Base-by-base conservation (phyloP, 1,140 invertebrate genomes). In the Wiebesia pumilae region DNA sequence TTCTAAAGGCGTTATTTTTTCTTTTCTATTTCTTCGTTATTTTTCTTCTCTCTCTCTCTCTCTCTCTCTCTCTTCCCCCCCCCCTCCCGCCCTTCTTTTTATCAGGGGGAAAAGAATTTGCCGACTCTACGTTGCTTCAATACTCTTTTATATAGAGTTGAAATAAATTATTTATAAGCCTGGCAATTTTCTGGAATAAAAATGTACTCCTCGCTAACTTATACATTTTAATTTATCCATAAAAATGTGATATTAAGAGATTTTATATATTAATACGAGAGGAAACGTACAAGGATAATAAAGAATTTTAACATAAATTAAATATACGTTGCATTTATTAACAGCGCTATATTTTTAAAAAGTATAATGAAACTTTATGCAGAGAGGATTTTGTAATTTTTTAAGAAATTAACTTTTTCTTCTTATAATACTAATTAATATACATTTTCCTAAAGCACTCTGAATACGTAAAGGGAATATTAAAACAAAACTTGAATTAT, bases 131-230 rank as follows among this genome's bases (percentile, higher is more conserved):
- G 24, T n/a, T n/a, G 43, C 40, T 43, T 43, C 27, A 75, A 75
- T 75, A 75, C 43, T 43, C 38, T 43, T 75, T 75, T 75, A 75
- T 75, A 75, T 43, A 75, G 40, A 75, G 9, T 43, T 43, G 40
- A 43, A 75, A 75, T 75, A 75, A 43, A 75, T 75, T 75, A 75
- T 75, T 75, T 75, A 75, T 75, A 75, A 75, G 71, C 38, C 27
- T 3, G 24, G 40, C 24, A 75, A 75, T 75, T 43, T 75, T 75
- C 71, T 43, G 7, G 38, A 43, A 75, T 75, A 75, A 75, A 71
- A 43, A 43, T 75, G 19, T 75, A 43, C 40, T 75, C 27, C 24
- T 12, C 40, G 12, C 24, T 75, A 7, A 43, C 71, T 75, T 43
- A 43, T 75, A 43, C 21, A 43, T 43, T 75, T 75, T 40, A 43